These are phyloP conservation scores for Leptinotarsa texana DNA, from an alignment of 1,140 invertebrate genomes.

Conservation along the genomic window DNA sequence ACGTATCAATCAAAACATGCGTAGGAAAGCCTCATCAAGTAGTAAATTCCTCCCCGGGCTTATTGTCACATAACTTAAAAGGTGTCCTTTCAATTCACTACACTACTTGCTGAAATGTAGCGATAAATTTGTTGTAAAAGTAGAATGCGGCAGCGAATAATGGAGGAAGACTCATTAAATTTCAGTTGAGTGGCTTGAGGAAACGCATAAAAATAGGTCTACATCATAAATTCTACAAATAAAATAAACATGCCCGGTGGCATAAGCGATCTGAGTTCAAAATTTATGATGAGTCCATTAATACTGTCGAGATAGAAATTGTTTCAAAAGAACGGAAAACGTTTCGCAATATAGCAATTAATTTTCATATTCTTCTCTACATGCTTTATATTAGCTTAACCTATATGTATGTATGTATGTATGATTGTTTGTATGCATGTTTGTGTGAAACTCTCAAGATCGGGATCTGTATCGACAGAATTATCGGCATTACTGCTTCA, in stretches of 20 bases:
- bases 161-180: constrained; percentile 1
- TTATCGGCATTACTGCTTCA: too few relatives aligned
- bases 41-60: background rate
- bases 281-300: background rate
- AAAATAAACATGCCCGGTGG: background rate
- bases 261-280: background rate
- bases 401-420: too few relatives aligned
- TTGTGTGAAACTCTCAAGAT: too few relatives aligned
- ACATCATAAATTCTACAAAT: background rate
- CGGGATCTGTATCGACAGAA: too few relatives aligned
- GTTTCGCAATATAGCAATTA: background rate
- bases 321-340: background rate
- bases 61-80: constrained; percentile 11
- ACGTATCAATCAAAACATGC: background rate
- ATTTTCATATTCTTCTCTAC: background rate
- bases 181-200: constrained; percentile 5
- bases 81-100: constrained; percentile 6
- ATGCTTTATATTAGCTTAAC: too few relatives aligned
- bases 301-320: background rate
- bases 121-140: constrained; percentile 7
- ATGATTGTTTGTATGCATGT: too few relatives aligned
- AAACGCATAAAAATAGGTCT: background rate
- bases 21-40: background rate
- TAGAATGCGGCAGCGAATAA: constrained; percentile 9
- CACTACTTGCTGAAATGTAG: background rate